Base-by-base conservation (phyloP, 2,888 invertebrate genomes). In the Suillia variegata region DNA sequence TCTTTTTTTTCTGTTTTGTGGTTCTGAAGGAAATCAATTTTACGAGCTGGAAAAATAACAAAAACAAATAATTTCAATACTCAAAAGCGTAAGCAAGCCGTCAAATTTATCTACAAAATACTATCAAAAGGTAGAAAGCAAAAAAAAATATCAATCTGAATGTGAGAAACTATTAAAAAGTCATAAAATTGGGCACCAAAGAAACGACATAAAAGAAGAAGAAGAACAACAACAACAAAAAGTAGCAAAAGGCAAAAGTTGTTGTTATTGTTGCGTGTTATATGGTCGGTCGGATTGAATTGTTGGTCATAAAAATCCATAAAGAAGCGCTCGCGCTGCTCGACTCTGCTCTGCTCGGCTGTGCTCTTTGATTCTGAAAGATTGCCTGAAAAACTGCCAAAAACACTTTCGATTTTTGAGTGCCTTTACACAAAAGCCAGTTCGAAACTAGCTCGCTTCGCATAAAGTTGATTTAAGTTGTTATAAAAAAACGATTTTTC, bases 151-250 rank as follows among this genome's bases (percentile, higher is more conserved):
- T 5, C 17, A 45, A 17, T 3, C 4, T 62, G 68, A 68, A 74
- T 76, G 78, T 77, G 78, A 76, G 76, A 76, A 69, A 78, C 78
- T 78, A 78, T 78, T 78, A 78, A 78, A 78, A 78, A 74, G 74
- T 71, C 75, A 77, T 78, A 78, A 78, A 76, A 70, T 59, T 59
- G 59, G 61, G 58, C 48, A 67, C 67, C 50, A 50, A 45, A 45
- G 18, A 17, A 45, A 17, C 45, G 18, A 20, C 4, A n/a, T 8
- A 6, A 38, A 8, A 38, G 12, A 31, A 31, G 15, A 51, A 51
- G 31, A 12, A 51, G 18, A 13, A 21, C n/a, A 13, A 24, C 15
- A 50, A 13, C n/a, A 18, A 48, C n/a, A 24, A 26, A 8, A 51
- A 5, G 33, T 34, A 18, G n/a, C 33, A 21, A 15, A 33, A 12